These are phyloP conservation scores for Tinea trinotella DNA, from an alignment of 2,888 invertebrate species.

Conservation along the genomic window DNA sequence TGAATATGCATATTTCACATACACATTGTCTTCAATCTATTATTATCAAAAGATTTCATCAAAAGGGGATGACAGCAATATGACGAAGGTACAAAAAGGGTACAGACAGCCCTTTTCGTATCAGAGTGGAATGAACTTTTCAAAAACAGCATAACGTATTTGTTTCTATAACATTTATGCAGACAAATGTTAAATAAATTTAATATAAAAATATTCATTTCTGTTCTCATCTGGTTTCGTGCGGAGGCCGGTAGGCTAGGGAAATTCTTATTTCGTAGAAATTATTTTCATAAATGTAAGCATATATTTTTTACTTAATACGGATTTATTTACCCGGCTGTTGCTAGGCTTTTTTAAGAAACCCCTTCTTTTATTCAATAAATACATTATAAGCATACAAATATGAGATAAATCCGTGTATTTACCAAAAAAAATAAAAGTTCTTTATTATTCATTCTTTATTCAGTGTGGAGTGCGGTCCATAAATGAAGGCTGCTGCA, in stretches of 20 bases:
- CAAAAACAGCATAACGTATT: constrained; percentile 9
- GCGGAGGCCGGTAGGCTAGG: not conserved
- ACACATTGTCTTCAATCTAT: constrained; percentile 24
- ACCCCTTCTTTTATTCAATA: not conserved
- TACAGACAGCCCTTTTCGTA: constrained; percentile 22
- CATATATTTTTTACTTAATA: constrained; percentile 3
- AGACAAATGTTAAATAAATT: constrained; percentile 4
- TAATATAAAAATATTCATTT: constrained; percentile 11
- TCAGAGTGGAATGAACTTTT: constrained; percentile 22
- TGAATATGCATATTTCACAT: not conserved
- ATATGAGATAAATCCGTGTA: too few relatives aligned
- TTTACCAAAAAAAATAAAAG: too few relatives aligned
- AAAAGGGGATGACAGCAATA: constrained; percentile 31
- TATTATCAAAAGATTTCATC: constrained; percentile 33
- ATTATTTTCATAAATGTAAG: constrained; percentile 2
- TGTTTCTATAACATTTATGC: constrained; percentile 1
- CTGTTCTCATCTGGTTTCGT: not conserved
- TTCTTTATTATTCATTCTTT: too few relatives aligned
- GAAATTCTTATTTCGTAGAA: not conserved
- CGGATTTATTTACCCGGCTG: not conserved
- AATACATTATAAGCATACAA: not conserved
- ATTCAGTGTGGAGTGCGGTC: too few relatives aligned
- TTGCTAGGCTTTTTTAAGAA: not conserved
- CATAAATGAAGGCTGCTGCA: too few relatives aligned
- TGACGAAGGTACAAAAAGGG: constrained; percentile 29